Evolutionary conservation across 1,140 invertebrate genomes (phyloP), one percentile per base, ranked within the genome.

Genomic region (Brachystomella parvula): DNA sequence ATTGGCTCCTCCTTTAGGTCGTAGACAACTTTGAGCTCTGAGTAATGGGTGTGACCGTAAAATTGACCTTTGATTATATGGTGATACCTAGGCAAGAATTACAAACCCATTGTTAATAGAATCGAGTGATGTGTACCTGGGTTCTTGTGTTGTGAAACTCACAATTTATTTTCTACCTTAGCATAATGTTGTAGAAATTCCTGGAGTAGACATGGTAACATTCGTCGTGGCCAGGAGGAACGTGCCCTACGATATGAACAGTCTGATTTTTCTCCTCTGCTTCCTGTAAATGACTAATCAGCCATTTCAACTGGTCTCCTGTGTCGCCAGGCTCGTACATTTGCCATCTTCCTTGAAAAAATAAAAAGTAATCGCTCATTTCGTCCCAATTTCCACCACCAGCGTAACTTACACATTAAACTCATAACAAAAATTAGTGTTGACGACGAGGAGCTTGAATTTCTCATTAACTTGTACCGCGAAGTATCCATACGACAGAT

Each of bases 251-350:
- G 39, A 71, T 68, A 39, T 73, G 71, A 0, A 70, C 71, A 1
- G 58, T 67, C 53, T 73, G 31, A 2, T 49, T 47, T 19, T 67
- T 2, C 6, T 17, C 29, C 47, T 71, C 67, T 56, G 68, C 47
- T 24, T 53, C 19, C 47, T 68, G 30, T 53, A 32, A 26, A 56
- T 67, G 28, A 28, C 64, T 60, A 30, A 53, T 53, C 15, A 69
- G 59, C 62, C 69, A 71, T 21, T 65, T 30, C 29, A 73, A 59
- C 44, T 63, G 35, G 59, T 47, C 61, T 66, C 66, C 69, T 1
- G 63, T 67, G 74, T 87, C 85, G 47, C 76, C 68, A 9, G 84
- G 82, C 47, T 84, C 77, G 62, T 83, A 82, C 1, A 83, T 75
- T 59, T 86, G 67, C 86, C 86, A 87, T 19, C 61, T 63, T 44